Percentiles rank a stretch among this genome's conserved stretches.
These are phyloP conservation scores for Aix galericulata DNA, from an alignment of 2,113 vertebrate genomes.

Conservation along the genomic window DNA sequence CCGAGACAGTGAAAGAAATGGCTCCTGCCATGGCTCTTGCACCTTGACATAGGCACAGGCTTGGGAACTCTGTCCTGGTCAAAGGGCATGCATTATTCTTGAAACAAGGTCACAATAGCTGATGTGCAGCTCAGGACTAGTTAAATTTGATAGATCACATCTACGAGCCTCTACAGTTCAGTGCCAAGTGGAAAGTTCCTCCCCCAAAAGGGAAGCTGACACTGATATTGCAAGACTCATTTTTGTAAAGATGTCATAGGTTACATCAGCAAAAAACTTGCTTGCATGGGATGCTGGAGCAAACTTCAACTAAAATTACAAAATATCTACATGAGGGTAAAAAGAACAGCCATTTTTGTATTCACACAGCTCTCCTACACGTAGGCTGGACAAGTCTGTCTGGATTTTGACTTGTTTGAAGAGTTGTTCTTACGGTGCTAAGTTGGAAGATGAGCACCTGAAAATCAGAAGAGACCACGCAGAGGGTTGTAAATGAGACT, in stretches of 20 bases:
- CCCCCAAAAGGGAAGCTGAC: not conserved
- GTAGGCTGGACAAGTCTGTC: not conserved
- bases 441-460: not conserved
- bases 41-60: not conserved
- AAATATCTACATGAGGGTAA: not conserved
- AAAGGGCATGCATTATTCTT: not conserved
- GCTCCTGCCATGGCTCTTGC: not conserved
- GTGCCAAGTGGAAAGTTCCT: not conserved
- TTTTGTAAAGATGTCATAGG: not conserved
- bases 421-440: not conserved
- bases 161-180: not conserved
- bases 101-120: not conserved
- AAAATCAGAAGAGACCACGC: not conserved
- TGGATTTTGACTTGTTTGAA: not conserved
- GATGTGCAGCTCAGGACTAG: not conserved
- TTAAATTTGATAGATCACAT: not conserved
- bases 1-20: not conserved
- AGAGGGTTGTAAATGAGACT: not conserved
- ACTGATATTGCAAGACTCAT: not conserved
- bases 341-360: not conserved
- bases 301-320: not conserved
- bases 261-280: not conserved
- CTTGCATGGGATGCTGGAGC: fast-evolving
- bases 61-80: not conserved
- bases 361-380: not conserved